Base-by-base conservation (phyloP, 2,888 invertebrate genomes). In the Isotomurus palustris region DNA sequence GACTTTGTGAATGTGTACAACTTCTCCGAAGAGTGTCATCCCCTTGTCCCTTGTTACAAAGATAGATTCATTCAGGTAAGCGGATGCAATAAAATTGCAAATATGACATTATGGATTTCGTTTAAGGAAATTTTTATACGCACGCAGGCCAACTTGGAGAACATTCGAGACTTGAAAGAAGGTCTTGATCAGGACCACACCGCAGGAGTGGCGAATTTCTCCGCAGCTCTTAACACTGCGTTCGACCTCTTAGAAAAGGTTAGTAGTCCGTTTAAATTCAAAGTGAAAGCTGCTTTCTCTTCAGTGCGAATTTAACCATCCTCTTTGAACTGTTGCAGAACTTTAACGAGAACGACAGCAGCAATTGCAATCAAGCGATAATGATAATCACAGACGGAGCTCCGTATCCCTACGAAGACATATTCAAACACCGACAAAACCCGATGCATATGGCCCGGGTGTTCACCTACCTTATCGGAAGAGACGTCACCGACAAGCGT, bases 321-420 rank as follows among this genome's bases (percentile, higher is more conserved):
- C 14, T 32, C 8, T 32, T 32, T 32, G 8, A 17, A 17, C n/a
- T 27, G 12, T 44, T 47, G 45, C 38, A 32, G 57, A n/a, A 38
- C 14, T 38, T 38, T 27, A 64, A 66, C 24, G 81, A 81, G 63
- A 79, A 80, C 48, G 85, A 84, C 72, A 92, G 92, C 2, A 88
- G 90, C 72, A 90, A 93, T 73, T 99, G 99, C 75, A 99, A 99
- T 79, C 88, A 95, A 79, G 96, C 95, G 28, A 96, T 99, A 72
- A 96, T 99, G 96, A 78, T 99, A 70, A 86, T 99, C 70, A 96
- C 97, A n/a, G 99, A 99, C 76, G 97, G 97, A 24, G 93, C 96
- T 17, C 94, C 96, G 43, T 90, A 92, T 73, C 91, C 88, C 74
- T 94, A 87, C 77, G 87, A 91, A 74, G 89, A 93, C 72, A 85